Base-by-base conservation (phyloP, 2,888 invertebrate species). In the Stenotaenia linearis region DNA sequence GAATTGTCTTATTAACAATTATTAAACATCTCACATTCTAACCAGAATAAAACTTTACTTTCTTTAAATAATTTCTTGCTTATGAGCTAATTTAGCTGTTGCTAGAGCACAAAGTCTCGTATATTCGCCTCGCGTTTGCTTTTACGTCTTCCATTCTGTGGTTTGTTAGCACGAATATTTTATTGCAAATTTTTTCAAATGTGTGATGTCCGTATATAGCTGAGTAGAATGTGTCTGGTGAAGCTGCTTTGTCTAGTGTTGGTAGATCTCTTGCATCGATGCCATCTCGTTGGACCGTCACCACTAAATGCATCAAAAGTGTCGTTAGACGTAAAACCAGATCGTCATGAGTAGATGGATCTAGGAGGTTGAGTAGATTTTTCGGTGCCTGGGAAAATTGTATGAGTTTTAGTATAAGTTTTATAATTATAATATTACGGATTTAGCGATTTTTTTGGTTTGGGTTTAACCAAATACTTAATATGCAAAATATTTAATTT, bases 171-270 rank as follows among this genome's bases (percentile, higher is more conserved):
- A 84, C 84, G 81, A 85, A 84, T 23, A 85, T 82, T 83, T 86
- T 86, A 77, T 85, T 85, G 37, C 84, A 83, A 50, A 87, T 84
- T 82, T 85, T 85, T 80, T 87, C 87, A 69, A 84, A 83, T n/a
- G 84, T 83, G 80, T 85, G 86, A 1, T 86, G 85, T 74, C 87
- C 86, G 82, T 85, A 87, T n/a, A 87, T 85, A n/a, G 86, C 86
- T 78, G 87, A 86, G 83, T 86, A 87, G 85, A 89, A 87, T 30
- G 89, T 89, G 82, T 89, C 89, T 4, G 89, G 89, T 6, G 89
- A 88, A 18, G 89, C 86, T 7, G 89, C 89, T 83, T 89, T 89
- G 81, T 88, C 87, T 81, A 87, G 87, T 0, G 87, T 84, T 18
- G 89, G 89, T 12, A 89, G 85, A 81, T 87, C 87, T 32, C 86